phyloP scores from a whole-genome alignment of 2,888 invertebrate species.

The Drosophila trichaetosa region DNA sequence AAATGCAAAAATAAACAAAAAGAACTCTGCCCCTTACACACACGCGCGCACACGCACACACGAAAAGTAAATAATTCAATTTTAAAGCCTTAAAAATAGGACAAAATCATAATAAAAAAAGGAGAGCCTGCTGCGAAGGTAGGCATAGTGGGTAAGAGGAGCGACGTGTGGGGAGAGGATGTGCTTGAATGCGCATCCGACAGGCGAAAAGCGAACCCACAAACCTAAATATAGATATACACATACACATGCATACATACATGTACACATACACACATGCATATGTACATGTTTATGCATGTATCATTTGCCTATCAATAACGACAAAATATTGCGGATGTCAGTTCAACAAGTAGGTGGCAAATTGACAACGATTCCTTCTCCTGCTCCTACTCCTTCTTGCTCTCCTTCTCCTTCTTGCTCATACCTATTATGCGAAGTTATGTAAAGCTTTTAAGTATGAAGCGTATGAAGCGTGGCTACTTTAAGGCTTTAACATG shows the following conservation, averaged over 20 bases:
- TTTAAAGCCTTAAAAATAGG: conserved; percentile 73
- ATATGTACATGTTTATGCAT: not conserved
- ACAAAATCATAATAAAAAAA: conserved; percentile 62
- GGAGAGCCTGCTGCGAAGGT: conserved; percentile 4
- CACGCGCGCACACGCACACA: conserved; percentile 7
- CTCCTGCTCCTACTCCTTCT: not conserved
- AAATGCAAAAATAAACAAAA: conserved; percentile 15
- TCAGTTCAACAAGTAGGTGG: conserved; percentile 69
- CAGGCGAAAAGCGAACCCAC: conserved; percentile 50
- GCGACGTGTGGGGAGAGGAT: not conserved
- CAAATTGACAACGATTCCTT: conserved; percentile 40
- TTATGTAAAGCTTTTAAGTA: conserved; percentile 39
- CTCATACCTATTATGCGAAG: conserved; percentile 46
- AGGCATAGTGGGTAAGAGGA: not conserved
- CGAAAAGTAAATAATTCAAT: conserved; percentile 53
- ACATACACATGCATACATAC: conserved; percentile 38
- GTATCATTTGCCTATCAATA: conserved; percentile 61
- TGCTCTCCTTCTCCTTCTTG: not conserved
- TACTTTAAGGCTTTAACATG: conserved; percentile 36
- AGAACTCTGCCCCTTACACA: not conserved
- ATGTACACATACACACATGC: not conserved
- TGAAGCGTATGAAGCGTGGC: conserved; percentile 13
- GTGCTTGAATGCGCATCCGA: conserved; percentile 51
- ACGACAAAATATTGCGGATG: conserved; percentile 51
- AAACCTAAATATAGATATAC: conserved; percentile 71